Conservation (phyloP, 2,113 vertebrate genomes). For the Myiopsitta monachus region DNA sequence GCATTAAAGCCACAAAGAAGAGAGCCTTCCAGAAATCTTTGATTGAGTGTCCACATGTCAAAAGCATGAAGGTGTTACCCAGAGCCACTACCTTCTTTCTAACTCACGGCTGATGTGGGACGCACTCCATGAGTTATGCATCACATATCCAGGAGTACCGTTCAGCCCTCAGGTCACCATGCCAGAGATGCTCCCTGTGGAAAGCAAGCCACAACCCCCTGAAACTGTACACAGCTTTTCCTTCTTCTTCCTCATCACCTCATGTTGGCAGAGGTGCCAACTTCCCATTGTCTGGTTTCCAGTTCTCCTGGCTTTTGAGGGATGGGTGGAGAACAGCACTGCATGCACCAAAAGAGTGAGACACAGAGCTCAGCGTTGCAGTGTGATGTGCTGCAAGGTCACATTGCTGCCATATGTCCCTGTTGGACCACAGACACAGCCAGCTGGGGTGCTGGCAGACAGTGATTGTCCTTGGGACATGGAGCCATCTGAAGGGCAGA, state of each 20-base stretch:
- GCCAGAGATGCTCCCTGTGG: background rate
- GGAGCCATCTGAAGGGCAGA: background rate
- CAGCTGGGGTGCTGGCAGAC: accelerated
- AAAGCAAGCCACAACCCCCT: background rate
- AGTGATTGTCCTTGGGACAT: background rate
- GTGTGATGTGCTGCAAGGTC: background rate
- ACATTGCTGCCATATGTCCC: accelerated
- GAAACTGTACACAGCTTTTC: background rate
- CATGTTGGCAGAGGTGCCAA: accelerated
- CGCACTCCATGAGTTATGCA: accelerated
- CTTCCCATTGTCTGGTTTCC: background rate
- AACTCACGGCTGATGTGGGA: background rate
- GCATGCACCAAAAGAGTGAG: background rate
- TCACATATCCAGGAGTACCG: accelerated
- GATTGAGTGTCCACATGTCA: background rate
- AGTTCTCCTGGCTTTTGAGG: background rate
- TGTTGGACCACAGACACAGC: accelerated
- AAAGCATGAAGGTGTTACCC: background rate
- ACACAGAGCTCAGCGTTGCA: accelerated
- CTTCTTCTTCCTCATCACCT: background rate
- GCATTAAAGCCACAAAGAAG: background rate
- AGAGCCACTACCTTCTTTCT: background rate
- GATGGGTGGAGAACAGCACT: accelerated
- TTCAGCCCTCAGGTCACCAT: background rate
- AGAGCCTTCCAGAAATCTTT: background rate